Base-by-base conservation (phyloP, 1,140 invertebrate genomes). In the Drosophila fuyamai region DNA sequence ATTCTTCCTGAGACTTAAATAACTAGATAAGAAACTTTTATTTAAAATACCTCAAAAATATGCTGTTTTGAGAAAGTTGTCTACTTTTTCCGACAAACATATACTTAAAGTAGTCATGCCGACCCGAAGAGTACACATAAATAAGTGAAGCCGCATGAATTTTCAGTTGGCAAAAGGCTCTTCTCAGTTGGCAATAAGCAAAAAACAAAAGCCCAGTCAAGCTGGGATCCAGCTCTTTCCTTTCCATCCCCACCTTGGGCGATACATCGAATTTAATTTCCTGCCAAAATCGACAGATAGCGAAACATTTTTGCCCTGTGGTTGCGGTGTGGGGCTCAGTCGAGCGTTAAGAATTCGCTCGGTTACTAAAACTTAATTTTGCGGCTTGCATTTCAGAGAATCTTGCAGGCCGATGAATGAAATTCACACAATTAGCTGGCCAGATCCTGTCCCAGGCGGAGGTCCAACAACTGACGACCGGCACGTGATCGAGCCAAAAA, bases 221-320 rank as follows among this genome's bases (percentile, higher is more conserved):
- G 67, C 68, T 56, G 32, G 73, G 41, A 58, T 41, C 66, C 65
- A 9, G 32, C 40, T n/a, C 18, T 12, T 62, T 32, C 38, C 51
- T 16, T 32, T 47, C 10, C 57, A 57, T 62, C 48, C 48, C 72
- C 73, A 71, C 58, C 65, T 68, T 68, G 65, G 54, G 70, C 80
- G 75, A 89, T 90, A 89, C 85, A 89, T 89, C 77, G 84, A 89
- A 89, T 89, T 89, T 90, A 89, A 89, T 89, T 89, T 89, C 84
- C 84, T 89, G 84, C 88, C 85, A 79, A 89, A 90, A 90, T 90
- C 85, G 81, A 90, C 66, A 70, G 55, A 43, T 62, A 53, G 62
- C 57, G 41, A 41, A 36, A 18, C 60, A 63, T 63, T 63, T 63
- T 55, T 60, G 60, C 60, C 13, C 4, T 29, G 54, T 40, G 38